A percentile compares a stretch with the other conserved stretches of the same genome.
Conservation (phyloP, 2,113 vertebrate genomes). For the Psittacus erithacus region DNA sequence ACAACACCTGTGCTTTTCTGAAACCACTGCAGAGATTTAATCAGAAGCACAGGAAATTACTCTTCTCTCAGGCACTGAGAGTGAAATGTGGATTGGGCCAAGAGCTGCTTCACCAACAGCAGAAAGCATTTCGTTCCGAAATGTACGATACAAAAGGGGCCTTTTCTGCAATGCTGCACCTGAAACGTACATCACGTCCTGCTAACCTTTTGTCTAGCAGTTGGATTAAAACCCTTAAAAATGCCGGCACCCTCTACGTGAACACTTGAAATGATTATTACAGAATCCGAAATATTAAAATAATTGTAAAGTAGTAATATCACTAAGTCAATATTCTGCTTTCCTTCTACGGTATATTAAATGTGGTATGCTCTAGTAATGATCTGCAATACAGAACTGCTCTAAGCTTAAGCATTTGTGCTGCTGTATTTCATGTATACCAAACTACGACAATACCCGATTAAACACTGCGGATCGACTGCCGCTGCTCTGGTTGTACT, state of each 20-base stretch:
- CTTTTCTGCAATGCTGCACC: not conserved
- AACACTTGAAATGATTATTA: conserved; percentile 22
- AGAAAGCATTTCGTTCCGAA: conserved; percentile 16
- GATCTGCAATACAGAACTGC: conserved; percentile 24
- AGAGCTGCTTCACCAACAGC: conserved; percentile 38
- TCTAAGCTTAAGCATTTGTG: conserved; percentile 53
- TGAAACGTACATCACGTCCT: not conserved
- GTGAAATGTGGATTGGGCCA: conserved; percentile 64
- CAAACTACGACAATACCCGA: not conserved
- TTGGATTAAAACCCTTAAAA: conserved; percentile 32
- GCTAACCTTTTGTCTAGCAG: not conserved
- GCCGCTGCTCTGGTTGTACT: conserved; percentile 2
- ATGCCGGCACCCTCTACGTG: not conserved
- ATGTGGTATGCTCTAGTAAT: conserved; percentile 45
- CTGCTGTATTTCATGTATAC: conserved; percentile 27
- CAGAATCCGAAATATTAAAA: conserved; percentile 10
- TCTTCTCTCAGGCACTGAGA: conserved; percentile 63
- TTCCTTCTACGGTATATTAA: conserved; percentile 27
- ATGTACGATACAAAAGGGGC: not conserved
- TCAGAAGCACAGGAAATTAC: conserved; percentile 57
- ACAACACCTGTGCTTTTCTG: conserved; percentile 70
- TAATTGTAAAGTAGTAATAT: conserved; percentile 49
- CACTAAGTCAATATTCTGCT: conserved; percentile 41
- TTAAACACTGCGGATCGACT: not conserved
- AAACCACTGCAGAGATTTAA: not conserved